phyloP scores from a whole-genome alignment of 1,140 invertebrate species.

The Drosophila virilis region DNA sequence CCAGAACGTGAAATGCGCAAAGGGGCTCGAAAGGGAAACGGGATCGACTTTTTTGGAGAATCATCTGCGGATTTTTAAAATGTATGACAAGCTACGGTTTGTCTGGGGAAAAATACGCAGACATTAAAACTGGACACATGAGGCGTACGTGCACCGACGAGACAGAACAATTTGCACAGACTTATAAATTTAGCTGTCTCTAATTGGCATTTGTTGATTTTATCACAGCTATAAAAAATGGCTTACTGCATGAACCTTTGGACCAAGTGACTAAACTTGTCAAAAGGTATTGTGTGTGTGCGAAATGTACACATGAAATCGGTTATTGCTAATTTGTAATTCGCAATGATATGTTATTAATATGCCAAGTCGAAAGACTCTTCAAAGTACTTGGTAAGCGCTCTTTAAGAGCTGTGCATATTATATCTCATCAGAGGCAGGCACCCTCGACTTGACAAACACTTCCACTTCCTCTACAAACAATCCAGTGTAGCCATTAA shows the following conservation, averaged over 20 bases:
- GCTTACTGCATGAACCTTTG: constrained; percentile 23
- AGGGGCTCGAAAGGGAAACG: constrained; percentile 32
- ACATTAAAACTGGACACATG: constrained; percentile 47
- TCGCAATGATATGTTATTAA: not conserved
- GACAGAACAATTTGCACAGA: constrained; percentile 20
- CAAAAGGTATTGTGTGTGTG: not conserved
- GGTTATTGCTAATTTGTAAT: too few relatives aligned
- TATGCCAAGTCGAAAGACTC: not conserved
- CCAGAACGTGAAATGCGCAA: constrained; percentile 5
- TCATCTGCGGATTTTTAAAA: constrained; percentile 12
- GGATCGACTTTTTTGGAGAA: constrained; percentile 23
- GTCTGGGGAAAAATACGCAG: not conserved
- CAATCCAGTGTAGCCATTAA: constrained; percentile 46
- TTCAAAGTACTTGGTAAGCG: not conserved
- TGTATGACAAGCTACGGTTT: not conserved
- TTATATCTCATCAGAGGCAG: constrained; percentile 36
- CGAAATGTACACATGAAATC: not conserved
- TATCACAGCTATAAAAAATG: constrained; percentile 59
- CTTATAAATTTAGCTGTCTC: constrained; percentile 51
- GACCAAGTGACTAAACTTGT: constrained; percentile 6
- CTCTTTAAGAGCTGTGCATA: constrained; percentile 16
- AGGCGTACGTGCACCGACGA: constrained; percentile 30
- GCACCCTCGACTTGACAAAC: constrained; percentile 25
- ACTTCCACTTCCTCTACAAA: constrained; percentile 66
- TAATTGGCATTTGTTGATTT: constrained; percentile 63